Percentiles rank a stretch among this genome's conserved stretches.
Evolutionary conservation across 2,888 invertebrate species (phyloP).

Genomic region (Lasioglossum morio): DNA sequence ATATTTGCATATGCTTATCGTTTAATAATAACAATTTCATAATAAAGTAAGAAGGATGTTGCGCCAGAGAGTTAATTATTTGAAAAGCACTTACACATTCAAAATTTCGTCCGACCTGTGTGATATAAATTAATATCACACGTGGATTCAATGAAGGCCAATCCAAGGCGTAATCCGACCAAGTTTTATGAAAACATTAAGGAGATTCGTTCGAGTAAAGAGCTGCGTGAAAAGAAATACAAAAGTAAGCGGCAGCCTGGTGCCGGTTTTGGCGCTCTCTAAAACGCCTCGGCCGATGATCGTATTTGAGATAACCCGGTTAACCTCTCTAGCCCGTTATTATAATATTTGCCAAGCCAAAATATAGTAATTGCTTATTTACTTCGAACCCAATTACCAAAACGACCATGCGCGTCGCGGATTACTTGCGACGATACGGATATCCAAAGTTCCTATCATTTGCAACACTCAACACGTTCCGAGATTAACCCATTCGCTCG

Average conservation of each 20-base stretch:
- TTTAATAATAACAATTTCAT: no score
- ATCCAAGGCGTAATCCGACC: not conserved
- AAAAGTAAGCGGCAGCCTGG: conserved; percentile 69
- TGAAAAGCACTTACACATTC: not conserved
- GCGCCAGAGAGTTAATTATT: not conserved
- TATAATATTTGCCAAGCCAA: conserved; percentile 82
- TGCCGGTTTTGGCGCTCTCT: conserved; percentile 79
- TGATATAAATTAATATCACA: not conserved
- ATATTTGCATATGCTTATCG: no score
- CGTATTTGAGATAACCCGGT: conserved; percentile 79
- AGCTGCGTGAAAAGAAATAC: conserved; percentile 44
- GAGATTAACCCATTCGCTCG: not conserved
- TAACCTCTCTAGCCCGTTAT: conserved; percentile 79
- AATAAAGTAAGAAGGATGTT: no score
- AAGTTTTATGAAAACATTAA: conserved; percentile 66
- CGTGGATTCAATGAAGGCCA: not conserved
- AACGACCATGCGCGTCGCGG: conserved; percentile 58
- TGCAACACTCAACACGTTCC: conserved; percentile 13
- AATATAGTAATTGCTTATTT: conserved; percentile 82
- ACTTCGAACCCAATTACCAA: conserved; percentile 79
- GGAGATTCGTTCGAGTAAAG: conserved; percentile 47
- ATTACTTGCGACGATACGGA: conserved; percentile 54
- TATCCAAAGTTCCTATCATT: conserved; percentile 46
- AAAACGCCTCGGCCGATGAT: conserved; percentile 75
- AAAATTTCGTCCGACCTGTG: not conserved